Evolutionary conservation across 2,113 vertebrate genomes (phyloP), one percentile per base, ranked within the genome.

Genomic region (Silurus meridionalis): DNA sequence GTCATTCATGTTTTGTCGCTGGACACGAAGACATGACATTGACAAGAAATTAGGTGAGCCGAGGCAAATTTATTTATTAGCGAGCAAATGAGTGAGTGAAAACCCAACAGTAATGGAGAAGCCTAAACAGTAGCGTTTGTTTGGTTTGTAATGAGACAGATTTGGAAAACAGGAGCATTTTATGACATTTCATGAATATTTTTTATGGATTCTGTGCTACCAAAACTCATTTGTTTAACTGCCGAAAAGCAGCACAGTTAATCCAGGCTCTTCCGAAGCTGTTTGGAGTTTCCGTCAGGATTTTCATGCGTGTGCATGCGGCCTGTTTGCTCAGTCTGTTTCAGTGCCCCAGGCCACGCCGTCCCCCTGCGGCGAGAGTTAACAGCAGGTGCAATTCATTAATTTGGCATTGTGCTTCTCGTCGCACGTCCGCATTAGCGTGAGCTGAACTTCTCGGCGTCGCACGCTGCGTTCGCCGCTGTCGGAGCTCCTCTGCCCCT

Each of bases 321-420:
- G 28, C 77, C 67, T 23, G 4, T 86, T 67, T 50, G 72, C 69
- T 75, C 82, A 61, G 15, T 86, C 57, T 55, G 64, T 64, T 83
- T 80, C 74, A 25, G 25, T 58, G 50, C 80, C 52, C n/a, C 14
- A 72, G 69, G 60, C 64, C 46, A 28, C 81, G 88, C 84, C 69
- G 88, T 87, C 69, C 71, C 19, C 50, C 84, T 78, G 63, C 71
- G 9, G 37, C 21, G 80, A 53, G 19, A 66, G 80, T 53, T 85
- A 85, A 80, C 83, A 85, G 55, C 72, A 80, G 87, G n/a, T 86
- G 55, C 52, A 46, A 63, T 86, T 63, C 57, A 88, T 88, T 88
- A 28, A 85, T 86, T 77, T 80, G 19, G 25, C 60, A 8, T 82
- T 85, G 83, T 85, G 71, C 82, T 86, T 21, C 50, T 87, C 21